Percentiles rank a stretch among this genome's conserved stretches.
Conservation (phyloP, 2,797 vertebrate genomes). For the Labeo calbasu region DNA sequence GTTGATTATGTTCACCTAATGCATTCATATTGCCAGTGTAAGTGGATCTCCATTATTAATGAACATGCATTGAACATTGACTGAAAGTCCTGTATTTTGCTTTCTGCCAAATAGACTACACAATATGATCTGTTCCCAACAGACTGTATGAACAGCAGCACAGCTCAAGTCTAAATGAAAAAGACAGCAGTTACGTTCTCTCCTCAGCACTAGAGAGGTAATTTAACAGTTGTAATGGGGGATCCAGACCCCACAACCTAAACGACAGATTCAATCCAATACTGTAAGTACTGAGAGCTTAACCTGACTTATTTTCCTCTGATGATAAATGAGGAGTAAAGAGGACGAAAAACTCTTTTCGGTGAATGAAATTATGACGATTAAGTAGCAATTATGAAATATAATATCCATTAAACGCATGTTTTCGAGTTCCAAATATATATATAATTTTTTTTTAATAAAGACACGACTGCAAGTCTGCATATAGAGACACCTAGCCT, state of each 20-base stretch:
- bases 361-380: background rate
- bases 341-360: background rate
- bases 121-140: background rate
- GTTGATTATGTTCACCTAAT: background rate
- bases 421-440: background rate
- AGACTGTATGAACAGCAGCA: background rate
- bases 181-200: constrained; percentile 24
- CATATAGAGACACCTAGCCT: background rate
- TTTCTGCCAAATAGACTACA: background rate
- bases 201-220: background rate
- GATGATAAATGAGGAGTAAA: background rate
- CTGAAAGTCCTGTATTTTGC: background rate
- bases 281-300: background rate
- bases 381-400: background rate
- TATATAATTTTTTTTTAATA: too few species aligned
- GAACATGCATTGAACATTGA: background rate
- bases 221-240: background rate
- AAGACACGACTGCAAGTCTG: background rate
- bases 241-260: background rate
- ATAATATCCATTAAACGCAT: background rate
- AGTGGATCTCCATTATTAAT: constrained; percentile 13
- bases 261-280: background rate
- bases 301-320: background rate
- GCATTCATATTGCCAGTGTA: background rate
- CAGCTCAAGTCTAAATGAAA: background rate